A percentile compares a stretch with the other conserved stretches of the same genome.
Conservation (phyloP, 2,113 vertebrate genomes). For the Xiphorhynchus elegans region DNA sequence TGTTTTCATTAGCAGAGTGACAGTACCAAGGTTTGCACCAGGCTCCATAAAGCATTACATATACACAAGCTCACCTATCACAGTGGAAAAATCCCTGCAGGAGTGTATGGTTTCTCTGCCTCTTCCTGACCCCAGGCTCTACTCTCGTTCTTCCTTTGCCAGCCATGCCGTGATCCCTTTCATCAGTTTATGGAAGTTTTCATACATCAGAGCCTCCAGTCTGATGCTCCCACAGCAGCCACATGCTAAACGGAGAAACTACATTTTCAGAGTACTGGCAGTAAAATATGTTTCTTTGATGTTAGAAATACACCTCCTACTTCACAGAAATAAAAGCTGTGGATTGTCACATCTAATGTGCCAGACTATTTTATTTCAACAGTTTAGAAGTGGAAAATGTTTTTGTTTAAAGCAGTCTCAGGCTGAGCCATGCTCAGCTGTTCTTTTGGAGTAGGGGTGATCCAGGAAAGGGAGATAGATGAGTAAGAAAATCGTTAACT, state of each 20-base stretch:
- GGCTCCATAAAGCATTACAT: not conserved
- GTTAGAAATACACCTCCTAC: conserved; percentile 52
- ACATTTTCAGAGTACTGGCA: conserved; percentile 12
- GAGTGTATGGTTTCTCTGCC: not conserved
- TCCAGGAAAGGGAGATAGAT: not conserved
- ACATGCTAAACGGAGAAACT: not conserved
- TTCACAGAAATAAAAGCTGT: conserved; percentile 47
- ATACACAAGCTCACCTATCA: not conserved
- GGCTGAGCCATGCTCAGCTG: not conserved
- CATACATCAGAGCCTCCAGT: not conserved
- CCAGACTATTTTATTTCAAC: conserved; percentile 55
- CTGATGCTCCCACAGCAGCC: not conserved
- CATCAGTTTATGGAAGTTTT: not conserved
- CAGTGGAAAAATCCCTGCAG: not conserved
- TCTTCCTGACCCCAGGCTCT: not conserved
- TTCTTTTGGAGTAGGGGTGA: not conserved
- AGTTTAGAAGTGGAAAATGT: not conserved
- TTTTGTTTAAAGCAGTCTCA: conserved; percentile 29
- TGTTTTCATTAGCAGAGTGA: rapidly evolving
- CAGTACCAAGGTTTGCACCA: not conserved
- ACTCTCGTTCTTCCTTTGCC: not conserved
- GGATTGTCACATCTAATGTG: conserved; percentile 22
- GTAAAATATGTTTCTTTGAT: conserved; percentile 20
- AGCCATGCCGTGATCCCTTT: not conserved
- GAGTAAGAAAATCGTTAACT: not conserved